Percentiles rank a stretch among this genome's conserved stretches.
These are phyloP conservation scores for Unio pictorum DNA, from an alignment of 2,888 invertebrate genomes.

Conservation along the genomic window DNA sequence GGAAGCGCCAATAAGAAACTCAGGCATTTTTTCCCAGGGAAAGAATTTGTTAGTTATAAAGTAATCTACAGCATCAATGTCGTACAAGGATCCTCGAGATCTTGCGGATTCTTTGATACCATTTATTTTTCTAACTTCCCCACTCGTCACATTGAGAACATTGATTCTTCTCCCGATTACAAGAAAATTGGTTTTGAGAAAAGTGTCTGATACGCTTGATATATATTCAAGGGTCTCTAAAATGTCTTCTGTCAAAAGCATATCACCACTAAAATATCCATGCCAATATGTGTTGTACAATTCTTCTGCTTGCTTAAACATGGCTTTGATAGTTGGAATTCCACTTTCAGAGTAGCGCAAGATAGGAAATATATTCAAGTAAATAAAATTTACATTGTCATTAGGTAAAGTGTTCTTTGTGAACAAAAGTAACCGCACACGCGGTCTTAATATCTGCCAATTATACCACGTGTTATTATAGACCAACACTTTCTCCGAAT, in stretches of 20 bases:
- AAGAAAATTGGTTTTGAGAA: conserved; percentile 12
- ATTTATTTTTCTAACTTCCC: conserved; percentile 15
- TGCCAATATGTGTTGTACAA: conserved; percentile 30
- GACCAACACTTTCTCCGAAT: conserved; percentile 21
- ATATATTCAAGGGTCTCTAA: conserved; percentile 16
- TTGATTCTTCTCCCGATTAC: conserved; percentile 37
- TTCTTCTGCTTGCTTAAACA: conserved; percentile 27
- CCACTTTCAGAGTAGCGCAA: conserved; percentile 6
- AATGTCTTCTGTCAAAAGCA: conserved; percentile 30
- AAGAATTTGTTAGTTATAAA: conserved; percentile 32
- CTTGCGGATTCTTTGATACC: conserved; percentile 13
- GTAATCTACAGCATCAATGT: conserved; percentile 38
- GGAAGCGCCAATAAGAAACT: conserved; percentile 35
- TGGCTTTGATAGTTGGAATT: conserved; percentile 29
- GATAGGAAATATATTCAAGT: conserved; percentile 34
- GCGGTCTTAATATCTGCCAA: conserved; percentile 37
- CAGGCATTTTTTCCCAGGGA: conserved; percentile 30
- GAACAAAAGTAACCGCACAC: conserved; percentile 38
- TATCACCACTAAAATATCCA: conserved; percentile 39
- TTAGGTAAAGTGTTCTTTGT: conserved; percentile 28
- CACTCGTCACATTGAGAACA: conserved; percentile 20
- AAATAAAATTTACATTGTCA: conserved; percentile 10
- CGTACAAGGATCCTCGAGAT: background rate
- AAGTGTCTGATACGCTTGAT: background rate
- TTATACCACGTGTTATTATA: conserved; percentile 41